Conservation (phyloP, 2,888 invertebrate genomes). For the Drosophila diplacantha region DNA sequence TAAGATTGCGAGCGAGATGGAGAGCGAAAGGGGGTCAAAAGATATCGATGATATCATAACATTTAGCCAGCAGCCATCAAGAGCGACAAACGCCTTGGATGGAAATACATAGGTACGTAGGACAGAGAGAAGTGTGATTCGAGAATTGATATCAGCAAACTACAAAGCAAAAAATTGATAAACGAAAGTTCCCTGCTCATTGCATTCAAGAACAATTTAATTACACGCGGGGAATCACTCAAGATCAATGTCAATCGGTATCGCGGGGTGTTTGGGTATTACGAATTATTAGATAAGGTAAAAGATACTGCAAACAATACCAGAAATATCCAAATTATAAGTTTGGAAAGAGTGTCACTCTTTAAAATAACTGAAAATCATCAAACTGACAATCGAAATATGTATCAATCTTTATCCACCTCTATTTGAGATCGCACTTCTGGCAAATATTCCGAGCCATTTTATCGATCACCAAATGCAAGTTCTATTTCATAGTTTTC, state of each 20-base stretch:
- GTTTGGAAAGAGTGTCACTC: no score
- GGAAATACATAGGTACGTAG: not conserved
- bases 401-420: no score
- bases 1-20: not conserved
- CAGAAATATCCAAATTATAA: not conserved
- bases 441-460: not conserved
- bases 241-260: conserved; percentile 13
- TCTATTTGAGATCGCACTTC: not conserved
- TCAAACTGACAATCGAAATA: no score
- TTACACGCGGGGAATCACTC: conserved; percentile 3
- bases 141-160: conserved; percentile 13
- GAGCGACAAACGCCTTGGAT: conserved; percentile 6
- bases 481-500: conserved; percentile 4
- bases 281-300: not conserved
- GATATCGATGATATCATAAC: conserved; percentile 37
- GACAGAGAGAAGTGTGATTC: not conserved
- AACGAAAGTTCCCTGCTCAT: conserved; percentile 7
- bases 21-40: not conserved
- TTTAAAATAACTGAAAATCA: not conserved
- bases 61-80: conserved; percentile 3
- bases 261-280: not conserved
- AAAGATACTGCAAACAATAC: not conserved
- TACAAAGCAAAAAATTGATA: conserved; percentile 8
- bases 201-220: conserved; percentile 20
- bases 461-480: conserved; percentile 8